Evolutionary conservation across 1,140 invertebrate species (phyloP).

Genomic region (Drosophila ercepeae): DNA sequence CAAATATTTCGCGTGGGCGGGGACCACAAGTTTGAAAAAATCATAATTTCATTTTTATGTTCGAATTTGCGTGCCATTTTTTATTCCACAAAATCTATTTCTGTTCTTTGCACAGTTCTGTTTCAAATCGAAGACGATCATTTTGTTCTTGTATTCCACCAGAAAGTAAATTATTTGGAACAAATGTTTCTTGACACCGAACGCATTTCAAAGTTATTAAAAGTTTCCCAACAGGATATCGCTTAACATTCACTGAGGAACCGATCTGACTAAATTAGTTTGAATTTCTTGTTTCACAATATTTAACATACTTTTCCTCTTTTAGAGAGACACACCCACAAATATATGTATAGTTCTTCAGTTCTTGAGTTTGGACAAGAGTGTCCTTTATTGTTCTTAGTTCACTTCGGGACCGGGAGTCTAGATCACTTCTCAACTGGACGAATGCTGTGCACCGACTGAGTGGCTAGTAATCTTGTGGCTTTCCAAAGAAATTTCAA

Average conservation of each 20-base stretch:
- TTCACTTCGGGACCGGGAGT: conserved; percentile 9
- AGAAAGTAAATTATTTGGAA: conserved; percentile 68
- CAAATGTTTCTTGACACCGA: conserved; percentile 50
- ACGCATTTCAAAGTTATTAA: conserved; percentile 19
- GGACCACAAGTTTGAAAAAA: conserved; percentile 46
- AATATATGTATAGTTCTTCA: conserved; percentile 8
- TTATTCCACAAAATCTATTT: conserved; percentile 70
- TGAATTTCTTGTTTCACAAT: conserved; percentile 16
- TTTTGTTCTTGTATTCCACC: conserved; percentile 28
- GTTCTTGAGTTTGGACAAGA: background rate
- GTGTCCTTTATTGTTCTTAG: conserved; percentile 49
- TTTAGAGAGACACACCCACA: conserved; percentile 37
- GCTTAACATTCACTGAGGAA: background rate
- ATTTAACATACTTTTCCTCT: conserved; percentile 36
- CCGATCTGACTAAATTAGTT: background rate
- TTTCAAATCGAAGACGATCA: conserved; percentile 38
- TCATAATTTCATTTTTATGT: conserved; percentile 76
- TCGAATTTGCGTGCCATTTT: conserved; percentile 59
- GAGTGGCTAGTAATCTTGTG: conserved; percentile 52
- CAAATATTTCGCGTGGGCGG: conserved; percentile 48
- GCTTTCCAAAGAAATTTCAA: conserved; percentile 70
- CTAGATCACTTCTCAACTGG: conserved; percentile 65
- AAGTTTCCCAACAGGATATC: conserved; percentile 25
- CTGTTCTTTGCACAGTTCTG: conserved; percentile 27
- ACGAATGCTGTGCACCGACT: conserved; percentile 65